Evolutionary conservation across 64 coral and sea anemone species (phyloP).

Genomic region (Catalaphyllia jardinei): DNA sequence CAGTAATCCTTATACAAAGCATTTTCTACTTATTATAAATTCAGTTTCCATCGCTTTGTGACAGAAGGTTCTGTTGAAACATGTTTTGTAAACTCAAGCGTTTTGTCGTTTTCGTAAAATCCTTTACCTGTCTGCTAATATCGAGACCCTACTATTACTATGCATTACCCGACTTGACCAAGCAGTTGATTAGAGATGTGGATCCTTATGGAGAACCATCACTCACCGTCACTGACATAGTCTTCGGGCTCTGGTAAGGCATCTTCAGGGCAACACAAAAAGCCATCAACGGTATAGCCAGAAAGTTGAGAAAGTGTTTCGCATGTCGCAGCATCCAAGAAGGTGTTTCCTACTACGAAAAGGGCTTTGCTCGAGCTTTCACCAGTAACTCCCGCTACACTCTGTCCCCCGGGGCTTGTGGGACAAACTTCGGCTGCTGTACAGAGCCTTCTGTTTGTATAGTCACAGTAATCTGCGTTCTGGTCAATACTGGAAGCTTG

Average conservation of each 20-base stretch:
- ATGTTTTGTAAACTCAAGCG: no score
- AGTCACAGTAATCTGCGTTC: constrained; percentile 29
- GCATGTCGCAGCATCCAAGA: constrained; percentile 45
- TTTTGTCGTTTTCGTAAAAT: no score
- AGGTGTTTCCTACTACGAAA: neutral
- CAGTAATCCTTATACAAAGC: no score
- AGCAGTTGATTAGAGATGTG: neutral
- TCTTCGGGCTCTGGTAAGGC: constrained; percentile 28
- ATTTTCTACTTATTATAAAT: no score
- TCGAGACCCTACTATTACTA: no score
- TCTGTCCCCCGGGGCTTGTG: constrained; percentile 44
- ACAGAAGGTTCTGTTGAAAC: no score
- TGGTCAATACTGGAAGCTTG: neutral
- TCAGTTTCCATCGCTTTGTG: no score
- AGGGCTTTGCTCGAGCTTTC: constrained; percentile 23
- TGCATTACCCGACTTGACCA: neutral
- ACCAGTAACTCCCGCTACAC: constrained; percentile 35
- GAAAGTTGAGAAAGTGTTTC: neutral
- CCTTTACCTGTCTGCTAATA: no score
- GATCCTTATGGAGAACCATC: neutral
- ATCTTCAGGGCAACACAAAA: constrained; percentile 32
- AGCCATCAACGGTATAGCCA: constrained; percentile 19
- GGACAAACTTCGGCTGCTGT: constrained; percentile 53
- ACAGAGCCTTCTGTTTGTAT: constrained; percentile 34
- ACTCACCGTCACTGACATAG: constrained; percentile 34